Evolutionary conservation across 1,140 invertebrate genomes (phyloP).

Genomic region (Cotesia vestalis): DNA sequence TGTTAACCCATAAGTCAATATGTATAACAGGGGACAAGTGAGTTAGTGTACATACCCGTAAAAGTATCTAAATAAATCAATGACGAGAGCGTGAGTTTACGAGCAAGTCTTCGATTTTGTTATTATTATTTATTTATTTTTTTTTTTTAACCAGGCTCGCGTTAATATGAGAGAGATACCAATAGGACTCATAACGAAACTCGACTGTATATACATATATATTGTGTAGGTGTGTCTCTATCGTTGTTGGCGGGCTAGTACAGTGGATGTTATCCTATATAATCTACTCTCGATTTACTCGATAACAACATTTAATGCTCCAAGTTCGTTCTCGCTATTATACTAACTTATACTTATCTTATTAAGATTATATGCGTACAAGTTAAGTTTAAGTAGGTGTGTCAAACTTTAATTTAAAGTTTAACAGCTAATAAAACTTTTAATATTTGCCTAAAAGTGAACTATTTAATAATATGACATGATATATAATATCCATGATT

Average conservation of each 20-base stretch:
- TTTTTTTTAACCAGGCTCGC: background rate
- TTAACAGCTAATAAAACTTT: no score
- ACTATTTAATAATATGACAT: no score
- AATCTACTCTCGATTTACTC: constrained; percentile 20
- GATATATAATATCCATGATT: no score
- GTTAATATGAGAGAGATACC: no score
- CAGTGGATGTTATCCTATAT: constrained; percentile 16
- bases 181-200: no score
- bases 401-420: no score
- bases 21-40: constrained; percentile 4
- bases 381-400: no score
- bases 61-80: constrained; percentile 19
- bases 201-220: constrained; percentile 7
- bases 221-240: background rate
- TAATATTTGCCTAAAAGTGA: no score
- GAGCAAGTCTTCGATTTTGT: background rate
- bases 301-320: constrained; percentile 18
- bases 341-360: no score
- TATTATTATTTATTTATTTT: background rate
- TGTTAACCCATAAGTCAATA: constrained; percentile 8
- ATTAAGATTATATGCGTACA: no score
- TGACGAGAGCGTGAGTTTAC: constrained; percentile 10
- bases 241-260: no score
- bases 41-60: background rate
- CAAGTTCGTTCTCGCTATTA: constrained; percentile 7